Percentiles rank a stretch among this genome's conserved stretches.
Conservation (phyloP, 92 coral and sea anemone species). For the Parazoanthus darwini region DNA sequence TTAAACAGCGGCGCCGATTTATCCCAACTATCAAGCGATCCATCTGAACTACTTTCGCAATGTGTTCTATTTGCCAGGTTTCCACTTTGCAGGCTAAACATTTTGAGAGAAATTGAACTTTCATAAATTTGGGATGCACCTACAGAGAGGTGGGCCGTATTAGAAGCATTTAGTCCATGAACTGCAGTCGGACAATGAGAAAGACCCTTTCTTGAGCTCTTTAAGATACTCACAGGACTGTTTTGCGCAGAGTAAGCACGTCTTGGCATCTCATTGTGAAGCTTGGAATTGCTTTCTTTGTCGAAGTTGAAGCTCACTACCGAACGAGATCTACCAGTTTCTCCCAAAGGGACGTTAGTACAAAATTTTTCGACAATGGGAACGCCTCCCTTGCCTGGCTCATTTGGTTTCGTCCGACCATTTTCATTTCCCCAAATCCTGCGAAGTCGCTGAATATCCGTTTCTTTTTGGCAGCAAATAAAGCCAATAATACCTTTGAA, state of each 20-base stretch:
- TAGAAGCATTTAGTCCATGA: background rate
- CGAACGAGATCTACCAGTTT: constrained; percentile 5
- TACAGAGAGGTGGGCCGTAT: background rate
- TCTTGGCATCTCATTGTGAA: background rate
- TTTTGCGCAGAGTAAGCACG: constrained; percentile 10
- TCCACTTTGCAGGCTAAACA: background rate
- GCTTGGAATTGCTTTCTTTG: background rate
- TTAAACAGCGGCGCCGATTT: background rate
- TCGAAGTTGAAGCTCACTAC: constrained; percentile 19
- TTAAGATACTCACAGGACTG: constrained; percentile 5
- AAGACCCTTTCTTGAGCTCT: background rate
- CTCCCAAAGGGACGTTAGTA: background rate
- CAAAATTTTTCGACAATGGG: background rate
- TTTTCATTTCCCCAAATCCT: constrained; percentile 12
- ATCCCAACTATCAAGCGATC: background rate
- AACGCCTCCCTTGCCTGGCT: background rate
- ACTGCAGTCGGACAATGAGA: background rate
- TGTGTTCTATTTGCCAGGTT: background rate
- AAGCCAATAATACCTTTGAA: background rate
- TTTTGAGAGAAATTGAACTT: background rate
- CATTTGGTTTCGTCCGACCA: background rate
- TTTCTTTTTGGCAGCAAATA: background rate
- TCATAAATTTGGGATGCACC: background rate
- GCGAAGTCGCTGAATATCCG: constrained; percentile 13
- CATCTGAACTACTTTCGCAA: background rate